Percentiles rank a stretch among this genome's conserved stretches.
Conservation (phyloP, 1,140 invertebrate genomes). For the Lepeophtheirus salmonis region DNA sequence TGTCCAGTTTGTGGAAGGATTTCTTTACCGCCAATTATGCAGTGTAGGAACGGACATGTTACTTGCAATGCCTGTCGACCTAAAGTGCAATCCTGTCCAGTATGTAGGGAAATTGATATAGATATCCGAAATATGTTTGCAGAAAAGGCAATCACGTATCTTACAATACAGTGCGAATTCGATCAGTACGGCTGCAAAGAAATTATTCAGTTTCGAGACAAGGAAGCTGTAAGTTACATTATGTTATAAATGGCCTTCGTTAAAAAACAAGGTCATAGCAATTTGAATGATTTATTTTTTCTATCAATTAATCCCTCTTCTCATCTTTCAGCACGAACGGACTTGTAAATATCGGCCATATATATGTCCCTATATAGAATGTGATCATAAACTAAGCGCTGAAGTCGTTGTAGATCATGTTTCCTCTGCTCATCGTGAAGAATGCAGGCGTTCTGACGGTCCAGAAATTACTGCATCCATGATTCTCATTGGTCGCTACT, state of each 20-base stretch:
- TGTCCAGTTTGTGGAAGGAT: conserved; percentile 6
- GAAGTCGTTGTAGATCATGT: conserved; percentile 11
- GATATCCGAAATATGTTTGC: conserved; percentile 9
- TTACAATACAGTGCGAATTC: conserved; percentile 4
- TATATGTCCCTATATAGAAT: conserved; percentile 16
- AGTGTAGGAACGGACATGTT: conserved; percentile 2
- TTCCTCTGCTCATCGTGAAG: conserved; percentile 1
- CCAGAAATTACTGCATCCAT: conserved; percentile 17
- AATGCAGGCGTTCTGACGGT: conserved; percentile 8
- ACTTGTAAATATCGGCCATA: conserved; percentile 4
- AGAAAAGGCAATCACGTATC: neutral
- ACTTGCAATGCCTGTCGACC: conserved; percentile 3
- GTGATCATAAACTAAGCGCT: conserved; percentile 5
- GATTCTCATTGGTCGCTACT: conserved; percentile 15
- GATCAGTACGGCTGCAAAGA: neutral
- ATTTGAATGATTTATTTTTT: too few relatives aligned
- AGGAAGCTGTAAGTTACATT: conserved; percentile 5
- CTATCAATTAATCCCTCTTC: too few relatives aligned
- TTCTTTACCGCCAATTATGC: conserved; percentile 8
- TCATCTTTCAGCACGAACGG: conserved; percentile 13
- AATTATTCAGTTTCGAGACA: neutral
- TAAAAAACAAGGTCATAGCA: too few relatives aligned
- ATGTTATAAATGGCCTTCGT: too few relatives aligned
- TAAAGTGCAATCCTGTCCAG: conserved; percentile 1
- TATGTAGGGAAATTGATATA: conserved; percentile 1